phyloP scores from a whole-genome alignment of 2,888 invertebrate genomes.

The Athalia circularis region DNA sequence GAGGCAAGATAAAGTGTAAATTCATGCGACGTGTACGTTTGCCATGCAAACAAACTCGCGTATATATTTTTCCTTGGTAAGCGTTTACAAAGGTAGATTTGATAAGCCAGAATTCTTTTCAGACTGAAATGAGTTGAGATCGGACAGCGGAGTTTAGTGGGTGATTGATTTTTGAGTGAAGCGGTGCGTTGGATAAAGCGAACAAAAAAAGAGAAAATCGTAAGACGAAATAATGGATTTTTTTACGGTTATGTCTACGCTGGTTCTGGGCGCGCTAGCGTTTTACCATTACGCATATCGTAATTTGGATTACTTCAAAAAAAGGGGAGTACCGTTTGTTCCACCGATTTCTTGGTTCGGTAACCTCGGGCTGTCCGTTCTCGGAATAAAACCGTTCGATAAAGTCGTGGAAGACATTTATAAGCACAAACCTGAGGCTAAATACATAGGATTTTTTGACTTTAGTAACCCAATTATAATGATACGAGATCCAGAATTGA shows the following conservation, averaged over 20 bases:
- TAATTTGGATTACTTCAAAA: slow-evolving; percentile 56
- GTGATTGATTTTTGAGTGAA: too few species aligned
- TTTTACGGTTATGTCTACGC: neutral
- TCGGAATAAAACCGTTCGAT: slow-evolving; percentile 48
- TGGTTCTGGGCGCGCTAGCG: slow-evolving; percentile 11
- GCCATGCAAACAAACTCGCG: too few species aligned
- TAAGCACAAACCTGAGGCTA: slow-evolving; percentile 53
- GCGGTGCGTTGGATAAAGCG: too few species aligned
- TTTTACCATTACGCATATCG: slow-evolving; percentile 48
- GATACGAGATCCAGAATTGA: slow-evolving; percentile 59
- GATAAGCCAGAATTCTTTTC: too few species aligned
- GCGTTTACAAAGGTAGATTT: too few species aligned
- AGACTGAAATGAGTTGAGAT: too few species aligned
- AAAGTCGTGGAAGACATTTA: slow-evolving; percentile 51
- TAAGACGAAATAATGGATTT: neutral
- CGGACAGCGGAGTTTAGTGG: too few species aligned
- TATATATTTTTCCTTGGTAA: too few species aligned
- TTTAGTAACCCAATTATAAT: slow-evolving; percentile 55
- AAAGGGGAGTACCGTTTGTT: slow-evolving; percentile 51
- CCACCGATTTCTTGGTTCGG: slow-evolving; percentile 52
- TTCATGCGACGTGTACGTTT: too few species aligned
- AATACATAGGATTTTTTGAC: slow-evolving; percentile 61
- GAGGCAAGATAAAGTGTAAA: too few species aligned
- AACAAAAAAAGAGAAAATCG: too few species aligned
- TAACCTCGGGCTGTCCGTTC: slow-evolving; percentile 52